A percentile compares a stretch with the other conserved stretches of the same genome.
Conservation (phyloP, 2,797 vertebrate genomes). For the Vireo griseus region DNA sequence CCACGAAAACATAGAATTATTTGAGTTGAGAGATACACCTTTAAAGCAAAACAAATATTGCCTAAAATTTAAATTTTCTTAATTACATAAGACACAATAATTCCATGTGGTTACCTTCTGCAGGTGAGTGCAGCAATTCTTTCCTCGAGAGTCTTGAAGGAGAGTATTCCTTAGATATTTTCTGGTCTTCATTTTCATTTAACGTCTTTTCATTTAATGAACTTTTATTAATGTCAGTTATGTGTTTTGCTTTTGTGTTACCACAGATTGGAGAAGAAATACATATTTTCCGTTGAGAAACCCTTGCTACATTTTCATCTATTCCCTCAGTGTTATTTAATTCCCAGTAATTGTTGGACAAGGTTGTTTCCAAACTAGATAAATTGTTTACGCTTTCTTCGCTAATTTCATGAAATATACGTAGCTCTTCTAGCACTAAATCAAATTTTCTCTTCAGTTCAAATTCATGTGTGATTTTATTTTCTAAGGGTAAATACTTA, state of each 20-base stretch:
- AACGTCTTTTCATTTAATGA: constrained; percentile 41
- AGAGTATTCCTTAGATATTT: constrained; percentile 55
- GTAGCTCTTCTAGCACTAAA: constrained; percentile 83
- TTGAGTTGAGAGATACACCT: background rate
- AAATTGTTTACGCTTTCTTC: constrained; percentile 58
- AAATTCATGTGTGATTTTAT: constrained; percentile 60
- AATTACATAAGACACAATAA: background rate
- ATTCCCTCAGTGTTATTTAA: background rate
- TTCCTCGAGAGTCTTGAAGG: constrained; percentile 28
- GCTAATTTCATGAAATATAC: constrained; percentile 81
- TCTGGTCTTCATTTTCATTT: constrained; percentile 65
- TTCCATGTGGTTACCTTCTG: constrained; percentile 58
- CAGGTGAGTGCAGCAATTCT: constrained; percentile 37
- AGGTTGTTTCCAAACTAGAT: constrained; percentile 50
- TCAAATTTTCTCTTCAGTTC: constrained; percentile 82
- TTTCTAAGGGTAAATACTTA: constrained; percentile 61
- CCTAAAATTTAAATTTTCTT: background rate
- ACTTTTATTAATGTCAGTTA: constrained; percentile 16
- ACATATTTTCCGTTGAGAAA: background rate
- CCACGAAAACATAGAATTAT: background rate
- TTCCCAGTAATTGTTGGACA: background rate
- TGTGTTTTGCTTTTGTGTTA: background rate
- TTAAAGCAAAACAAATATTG: background rate
- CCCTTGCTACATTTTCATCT: constrained; percentile 26
- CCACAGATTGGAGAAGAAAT: constrained; percentile 14